Base-by-base conservation (phyloP, 2,888 invertebrate species). In the Polydrusus tereticollis region DNA sequence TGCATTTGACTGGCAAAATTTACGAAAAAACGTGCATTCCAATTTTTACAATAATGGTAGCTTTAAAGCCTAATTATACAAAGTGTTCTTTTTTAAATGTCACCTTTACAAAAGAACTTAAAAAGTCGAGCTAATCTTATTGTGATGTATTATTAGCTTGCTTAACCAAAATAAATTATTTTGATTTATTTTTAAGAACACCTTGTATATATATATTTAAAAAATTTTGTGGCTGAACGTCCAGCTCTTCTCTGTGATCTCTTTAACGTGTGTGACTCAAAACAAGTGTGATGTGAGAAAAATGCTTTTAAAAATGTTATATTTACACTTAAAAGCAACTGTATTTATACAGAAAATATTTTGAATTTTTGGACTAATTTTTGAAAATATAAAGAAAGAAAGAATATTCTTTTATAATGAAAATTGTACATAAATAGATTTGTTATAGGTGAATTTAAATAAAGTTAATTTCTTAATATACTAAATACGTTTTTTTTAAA, bases 171-270 rank as follows among this genome's bases (percentile, higher is more conserved):
- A 5, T 3, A 26, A 45, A 45, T 7, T 5, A 38, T 8, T 41
- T 12, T 14, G 50, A 50, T 23, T 14, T 26, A 7, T 14, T 14
- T 14, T 3, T 6, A 26, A 23, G 14, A n/a, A 26, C 50, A 7
- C 50, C 14, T 26, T 50, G 26, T 50, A 50, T 14, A 50, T n/a
- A 26, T 14, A 26, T 50, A 50, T 50, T 50, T 6, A 18, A 5
- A 50, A 21, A 50, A 26, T 26, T 73, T 74, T 72, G 69, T 77
- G 76, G 77, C 78, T 79, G 79, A 79, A 76, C 14, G 83, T 85
- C 84, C 84, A 84, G 84, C 84, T 84, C 83, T 83, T 64, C 85
- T 84, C 85, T 85, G 85, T 85, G 85, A 85, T 85, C 85, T 85
- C 85, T 83, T 68, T 38, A 65, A 60, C 57, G 43, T 58, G 57